phyloP scores from a whole-genome alignment of 1,140 invertebrate genomes.

The Drosophila parabipectinata region DNA sequence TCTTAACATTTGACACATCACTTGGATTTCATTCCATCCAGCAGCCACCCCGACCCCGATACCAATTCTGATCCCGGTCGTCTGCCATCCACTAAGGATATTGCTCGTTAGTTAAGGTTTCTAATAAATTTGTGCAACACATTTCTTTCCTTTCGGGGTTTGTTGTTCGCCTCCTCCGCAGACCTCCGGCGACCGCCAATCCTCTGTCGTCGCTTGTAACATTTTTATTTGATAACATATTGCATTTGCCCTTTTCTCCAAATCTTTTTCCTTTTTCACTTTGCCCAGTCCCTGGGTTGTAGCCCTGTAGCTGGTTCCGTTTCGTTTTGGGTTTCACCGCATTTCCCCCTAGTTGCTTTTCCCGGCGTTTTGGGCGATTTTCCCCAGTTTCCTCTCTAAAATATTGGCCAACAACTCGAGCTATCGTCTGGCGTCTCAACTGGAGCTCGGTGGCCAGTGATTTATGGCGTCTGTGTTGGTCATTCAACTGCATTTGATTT shows the following conservation, averaged over 20 bases:
- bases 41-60: constrained; percentile 3
- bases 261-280: constrained; percentile 24
- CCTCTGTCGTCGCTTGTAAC: constrained; percentile 77
- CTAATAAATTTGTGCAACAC: constrained; percentile 82
- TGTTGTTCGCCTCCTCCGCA: constrained; percentile 6
- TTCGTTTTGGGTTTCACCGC: constrained; percentile 34
- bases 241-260: constrained; percentile 70
- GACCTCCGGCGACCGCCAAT: constrained; percentile 17
- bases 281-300: background rate
- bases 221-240: constrained; percentile 83
- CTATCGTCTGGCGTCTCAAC: constrained; percentile 65
- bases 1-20: constrained; percentile 83
- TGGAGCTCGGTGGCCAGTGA: constrained; percentile 60
- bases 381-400: constrained; percentile 50
- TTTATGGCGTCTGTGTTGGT: constrained; percentile 80
- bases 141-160: constrained; percentile 52
- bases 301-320: constrained; percentile 11
- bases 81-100: constrained; percentile 54
- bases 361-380: constrained; percentile 28
- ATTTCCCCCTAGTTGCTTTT: constrained; percentile 4
- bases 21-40: constrained; percentile 57
- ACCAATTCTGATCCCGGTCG: background rate
- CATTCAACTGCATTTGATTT: constrained; percentile 82
- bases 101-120: constrained; percentile 82
- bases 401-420: constrained; percentile 62